These are phyloP conservation scores for Hemicordylus capensis DNA, from an alignment of 2,113 vertebrate genomes.

Conservation along the genomic window DNA sequence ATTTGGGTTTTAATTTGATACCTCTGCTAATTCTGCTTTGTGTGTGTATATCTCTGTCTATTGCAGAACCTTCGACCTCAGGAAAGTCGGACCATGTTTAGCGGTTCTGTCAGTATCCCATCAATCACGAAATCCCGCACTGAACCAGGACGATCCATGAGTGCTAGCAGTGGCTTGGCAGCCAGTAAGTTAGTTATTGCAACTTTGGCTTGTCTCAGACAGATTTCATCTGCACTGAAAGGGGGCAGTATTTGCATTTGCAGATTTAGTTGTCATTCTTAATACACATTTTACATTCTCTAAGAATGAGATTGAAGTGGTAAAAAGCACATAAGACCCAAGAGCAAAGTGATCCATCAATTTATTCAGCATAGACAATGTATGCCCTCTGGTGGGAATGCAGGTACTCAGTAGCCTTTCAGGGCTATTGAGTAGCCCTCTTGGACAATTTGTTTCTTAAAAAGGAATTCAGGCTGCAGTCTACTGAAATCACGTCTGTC, in stretches of 20 bases:
- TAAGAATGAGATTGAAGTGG: not conserved
- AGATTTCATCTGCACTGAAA: not conserved
- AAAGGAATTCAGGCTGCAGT: not conserved
- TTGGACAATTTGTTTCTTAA: no score
- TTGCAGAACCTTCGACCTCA: conserved; percentile 91
- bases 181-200: conserved; percentile 89
- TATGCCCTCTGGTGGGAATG: not conserved
- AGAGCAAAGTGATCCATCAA: not conserved
- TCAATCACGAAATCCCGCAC: conserved; percentile 92
- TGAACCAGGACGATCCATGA: conserved; percentile 97
- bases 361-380: not conserved
- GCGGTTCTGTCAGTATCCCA: conserved; percentile 97
- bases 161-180: conserved; percentile 94
- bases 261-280: accelerated
- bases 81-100: conserved; percentile 93
- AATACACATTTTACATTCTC: not conserved
- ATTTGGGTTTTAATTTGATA: not conserved
- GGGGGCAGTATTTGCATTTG: not conserved
- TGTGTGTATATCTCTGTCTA: conserved; percentile 41
- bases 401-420: not conserved
- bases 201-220: not conserved
- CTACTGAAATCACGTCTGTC: not conserved
- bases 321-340: not conserved
- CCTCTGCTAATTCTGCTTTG: not conserved
- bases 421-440: not conserved